These are phyloP conservation scores for Ptychoptera albimana DNA, from an alignment of 2,888 invertebrate genomes.

Conservation along the genomic window DNA sequence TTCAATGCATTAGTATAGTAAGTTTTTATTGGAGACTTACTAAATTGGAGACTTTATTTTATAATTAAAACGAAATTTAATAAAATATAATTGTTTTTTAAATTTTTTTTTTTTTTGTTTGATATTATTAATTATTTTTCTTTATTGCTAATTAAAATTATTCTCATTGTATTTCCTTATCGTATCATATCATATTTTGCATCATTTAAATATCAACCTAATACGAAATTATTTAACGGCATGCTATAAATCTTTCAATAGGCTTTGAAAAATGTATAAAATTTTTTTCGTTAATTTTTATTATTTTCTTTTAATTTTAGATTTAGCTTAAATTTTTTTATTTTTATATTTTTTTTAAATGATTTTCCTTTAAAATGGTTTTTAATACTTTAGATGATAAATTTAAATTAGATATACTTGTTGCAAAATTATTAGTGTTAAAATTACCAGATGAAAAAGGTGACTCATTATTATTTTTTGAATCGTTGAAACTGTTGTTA, in stretches of 20 bases:
- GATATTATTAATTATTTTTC: not conserved
- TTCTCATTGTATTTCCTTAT: too few relatives aligned
- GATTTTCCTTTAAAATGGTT: not conserved
- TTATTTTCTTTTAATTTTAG: too few relatives aligned
- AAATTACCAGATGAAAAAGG: constrained; percentile 8
- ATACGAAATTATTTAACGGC: too few relatives aligned
- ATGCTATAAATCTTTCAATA: too few relatives aligned
- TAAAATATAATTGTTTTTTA: not conserved
- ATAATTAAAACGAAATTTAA: not conserved
- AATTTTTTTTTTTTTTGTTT: not conserved
- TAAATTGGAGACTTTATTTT: not conserved
- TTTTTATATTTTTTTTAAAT: not conserved
- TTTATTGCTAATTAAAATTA: too few relatives aligned
- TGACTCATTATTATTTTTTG: not conserved
- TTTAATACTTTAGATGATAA: not conserved
- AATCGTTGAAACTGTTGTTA: not conserved
- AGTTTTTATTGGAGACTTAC: not conserved
- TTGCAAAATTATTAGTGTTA: constrained; percentile 10
- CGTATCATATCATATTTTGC: too few relatives aligned
- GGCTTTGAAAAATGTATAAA: too few relatives aligned
- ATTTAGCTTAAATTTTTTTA: too few relatives aligned
- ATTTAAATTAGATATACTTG: constrained; percentile 7
- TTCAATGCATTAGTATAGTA: not conserved
- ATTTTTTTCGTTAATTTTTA: too few relatives aligned
- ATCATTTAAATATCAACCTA: too few relatives aligned